Base-by-base conservation (phyloP, 2,113 vertebrate species). In the Sceloporus tristichus region DNA sequence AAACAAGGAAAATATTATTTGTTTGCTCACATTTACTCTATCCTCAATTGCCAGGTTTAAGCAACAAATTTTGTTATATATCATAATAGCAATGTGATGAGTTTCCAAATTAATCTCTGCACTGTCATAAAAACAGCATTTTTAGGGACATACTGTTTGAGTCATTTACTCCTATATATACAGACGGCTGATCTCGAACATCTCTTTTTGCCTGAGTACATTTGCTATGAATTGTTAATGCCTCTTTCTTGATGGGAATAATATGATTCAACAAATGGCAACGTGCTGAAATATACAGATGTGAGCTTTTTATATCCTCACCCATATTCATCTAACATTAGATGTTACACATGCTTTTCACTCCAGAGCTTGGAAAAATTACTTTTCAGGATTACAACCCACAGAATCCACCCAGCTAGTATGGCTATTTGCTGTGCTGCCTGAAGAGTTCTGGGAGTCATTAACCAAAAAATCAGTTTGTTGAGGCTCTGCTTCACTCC, bases 51-150 rank as follows among this genome's bases (percentile, higher is more conserved):
- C 86, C 76, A 90, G 56, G 83, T 79, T 90, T 91, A 84, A 79
- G 89, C 87, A 94, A 85, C 42, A 92, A 81, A 8, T 90, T 94
- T 87, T 88, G 92, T 90, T 90, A 93, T 90, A 77, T 83, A 90
- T 87, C 79, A 85, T 87, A 95, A 82, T 85, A 79, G 73, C 27
- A 82, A 86, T 87, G 38, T 92, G 62, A 34, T 79, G 86, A 29
- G 4, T 92, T 91, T 62, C 77, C 91, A 91, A 92, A 96, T 93
- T 87, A 95, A 94, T 93, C n/a, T 70, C 85, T 87, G 87, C 65
- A 84, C n/a, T 83, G 80, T 94, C n/a, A 91, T 81, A 91, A 90
- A 93, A 94, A 93, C 78, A 87, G 10, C 9, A 59, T 91, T 91
- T 93, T 88, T 87, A 91, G 18, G 42, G 90, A 38, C 8, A 80